Evolutionary conservation across 2,888 invertebrate genomes (phyloP).

Genomic region (Cephus spinipes): DNA sequence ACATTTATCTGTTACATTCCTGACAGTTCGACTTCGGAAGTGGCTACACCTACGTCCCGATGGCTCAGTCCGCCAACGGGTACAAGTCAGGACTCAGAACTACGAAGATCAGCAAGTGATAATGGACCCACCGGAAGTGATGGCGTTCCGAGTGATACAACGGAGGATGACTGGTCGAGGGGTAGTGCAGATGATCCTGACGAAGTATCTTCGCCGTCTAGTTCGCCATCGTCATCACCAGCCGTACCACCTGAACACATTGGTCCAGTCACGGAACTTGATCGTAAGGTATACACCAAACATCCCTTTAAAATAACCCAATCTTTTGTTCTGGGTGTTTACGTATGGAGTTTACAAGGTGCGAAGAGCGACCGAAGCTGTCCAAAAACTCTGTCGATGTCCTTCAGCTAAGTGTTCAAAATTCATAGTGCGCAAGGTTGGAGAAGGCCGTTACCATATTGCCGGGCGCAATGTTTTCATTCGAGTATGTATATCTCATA

Average conservation of each 20-base stretch:
- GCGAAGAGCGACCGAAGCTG: conserved; percentile 71
- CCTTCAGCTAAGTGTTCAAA: conserved; percentile 78
- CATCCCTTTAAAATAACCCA: too few species aligned
- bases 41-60: conserved; percentile 47
- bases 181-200: conserved; percentile 78
- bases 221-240: conserved; percentile 50
- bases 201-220: conserved; percentile 64
- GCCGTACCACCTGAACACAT: conserved; percentile 61
- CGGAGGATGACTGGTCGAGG: conserved; percentile 80
- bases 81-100: conserved; percentile 53
- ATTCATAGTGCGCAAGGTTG: conserved; percentile 82
- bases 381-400: conserved; percentile 82
- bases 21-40: conserved; percentile 60
- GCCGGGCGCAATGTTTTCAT: conserved; percentile 90
- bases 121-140: conserved; percentile 69
- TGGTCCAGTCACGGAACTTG: conserved; percentile 72
- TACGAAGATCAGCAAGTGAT: conserved; percentile 62
- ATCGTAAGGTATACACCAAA: conserved; percentile 68
- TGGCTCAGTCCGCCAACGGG: conserved; percentile 57
- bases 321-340: too few species aligned
- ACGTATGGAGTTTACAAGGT: conserved; percentile 41
- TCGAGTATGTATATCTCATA: conserved; percentile 72
- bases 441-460: conserved; percentile 88
- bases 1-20: too few species aligned
- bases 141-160: conserved; percentile 73